Percentiles rank a stretch among this genome's conserved stretches.
These are phyloP conservation scores for Cercocebus atys DNA, from an alignment of 2,113 vertebrate genomes.

Conservation along the genomic window DNA sequence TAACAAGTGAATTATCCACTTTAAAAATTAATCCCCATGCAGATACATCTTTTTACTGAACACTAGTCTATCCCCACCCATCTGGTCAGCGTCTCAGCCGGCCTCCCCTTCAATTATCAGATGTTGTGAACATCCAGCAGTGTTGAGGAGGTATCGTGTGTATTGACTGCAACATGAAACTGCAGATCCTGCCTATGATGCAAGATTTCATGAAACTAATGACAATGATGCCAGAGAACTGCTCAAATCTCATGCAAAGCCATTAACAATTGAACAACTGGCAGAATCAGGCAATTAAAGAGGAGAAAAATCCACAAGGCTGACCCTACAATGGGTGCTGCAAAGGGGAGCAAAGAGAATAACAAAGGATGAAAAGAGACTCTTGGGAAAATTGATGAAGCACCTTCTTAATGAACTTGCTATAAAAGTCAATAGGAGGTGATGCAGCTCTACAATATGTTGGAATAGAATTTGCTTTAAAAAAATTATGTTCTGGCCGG, in stretches of 20 bases:
- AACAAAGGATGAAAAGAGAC: background rate
- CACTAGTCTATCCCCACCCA: rapidly evolving
- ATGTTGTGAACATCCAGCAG: background rate
- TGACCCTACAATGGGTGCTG: background rate
- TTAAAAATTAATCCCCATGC: background rate
- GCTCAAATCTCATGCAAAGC: background rate
- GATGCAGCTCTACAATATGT: background rate
- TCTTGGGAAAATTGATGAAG: background rate
- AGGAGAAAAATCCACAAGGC: background rate
- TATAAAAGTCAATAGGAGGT: background rate
- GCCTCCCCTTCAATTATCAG: background rate
- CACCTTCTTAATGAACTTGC: background rate
- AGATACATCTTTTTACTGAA: background rate
- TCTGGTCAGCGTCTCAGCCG: background rate
- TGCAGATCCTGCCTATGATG: background rate
- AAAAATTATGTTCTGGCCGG: background rate
- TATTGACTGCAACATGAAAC: background rate
- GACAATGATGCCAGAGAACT: background rate
- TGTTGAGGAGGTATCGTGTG: background rate
- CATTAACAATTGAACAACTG: background rate
- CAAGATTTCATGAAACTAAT: background rate
- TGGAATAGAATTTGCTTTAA: background rate
- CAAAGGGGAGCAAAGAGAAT: background rate
- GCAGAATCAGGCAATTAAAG: background rate
- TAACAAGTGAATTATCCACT: background rate